Evolutionary conservation across 2,888 invertebrate species (phyloP), one percentile per base, ranked within the genome.

Genomic region (Acleris laterana): DNA sequence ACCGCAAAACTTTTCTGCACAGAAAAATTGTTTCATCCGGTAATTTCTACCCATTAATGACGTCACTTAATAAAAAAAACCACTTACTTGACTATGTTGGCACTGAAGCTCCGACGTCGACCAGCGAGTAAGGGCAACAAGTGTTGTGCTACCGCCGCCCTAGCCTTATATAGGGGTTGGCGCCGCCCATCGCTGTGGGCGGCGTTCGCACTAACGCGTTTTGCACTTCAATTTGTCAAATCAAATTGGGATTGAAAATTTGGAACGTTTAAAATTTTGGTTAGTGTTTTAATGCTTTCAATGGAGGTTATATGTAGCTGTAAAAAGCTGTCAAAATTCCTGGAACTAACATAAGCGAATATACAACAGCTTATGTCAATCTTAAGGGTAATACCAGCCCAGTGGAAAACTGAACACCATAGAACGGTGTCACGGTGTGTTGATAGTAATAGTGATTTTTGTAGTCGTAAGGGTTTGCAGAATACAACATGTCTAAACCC

Each of bases 141-240:
- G 91, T 91, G 91, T 84, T 89, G 83, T 87, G 89, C 82, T 83
- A 83, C 80, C 81, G 81, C 75, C 83, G 84, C 88, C 83, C 84
- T 79, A 73, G 74, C 77, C 88, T 93, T 93, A 87, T 93, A 93
- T 93, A 93, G 77, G 74, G 82, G 75, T 84, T 80, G 78, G 75
- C 75, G 78, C 85, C 90, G 85, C 92, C 89, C 91, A 89, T 87
- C 87, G 87, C 82, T 78, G 77, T 85, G 65, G 65, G 67, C 78
- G 71, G 78, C 80, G 80, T 81, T 80, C 77, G 81, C 76, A 78
- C 83, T 89, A 89, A 89, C 84, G 84, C 85, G 85, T 83, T 90
- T 90, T 87, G 84, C 85, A 87, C 86, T 89, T 80, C 83, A 87
- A 89, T 89, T 85, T 87, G 71, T 77, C 78, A 77, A 81, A 85